Base-by-base conservation (phyloP, 2,888 invertebrate species). In the Mylabris sibirica region DNA sequence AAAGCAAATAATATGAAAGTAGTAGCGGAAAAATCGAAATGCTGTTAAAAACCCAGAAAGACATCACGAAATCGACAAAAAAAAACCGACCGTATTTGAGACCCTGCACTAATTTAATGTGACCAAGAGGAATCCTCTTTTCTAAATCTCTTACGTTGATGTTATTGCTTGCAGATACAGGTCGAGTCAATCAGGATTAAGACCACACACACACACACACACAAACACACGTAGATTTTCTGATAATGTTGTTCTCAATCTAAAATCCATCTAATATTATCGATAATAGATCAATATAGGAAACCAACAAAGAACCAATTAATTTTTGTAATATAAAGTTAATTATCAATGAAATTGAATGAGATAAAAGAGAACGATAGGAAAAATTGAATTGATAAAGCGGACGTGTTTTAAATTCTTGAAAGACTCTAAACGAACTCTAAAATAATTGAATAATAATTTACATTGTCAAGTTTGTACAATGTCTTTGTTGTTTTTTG, bases 81-180 rank as follows among this genome's bases (percentile, higher is more conserved):
- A 67, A 70, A 65, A 67, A 59, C 64, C 34, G 60, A 17, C 72
- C 72, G 71, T 75, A 72, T 76, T 74, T 75, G 72, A 76, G 71
- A 69, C 75, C 72, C 72, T 65, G 68, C 64, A 72, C 70, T 76
- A 76, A 75, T 76, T 75, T 75, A 76, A 76, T 75, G 75, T 72
- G 75, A 75, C 73, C 76, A 72, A 70, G 68, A 75, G 71, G 74
- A 75, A 73, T 75, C 74, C 74, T 71, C 73, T 76, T 75, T 73
- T 57, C 66, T 71, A 72, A 75, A 74, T 74, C 71, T 72, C 69
- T 69, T 72, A 69, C 68, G 67, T 64, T 68, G 68, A 68, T 70
- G 72, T 75, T 76, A 75, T 72, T 72, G 72, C 66, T 70, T 69
- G 68, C 68, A 69, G 72, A 73, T 67, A 70, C 65, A 65, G 72